Evolutionary conservation across 2,113 vertebrate genomes (phyloP), one percentile per base, ranked within the genome.

Genomic region (Cisticola juncidis): DNA sequence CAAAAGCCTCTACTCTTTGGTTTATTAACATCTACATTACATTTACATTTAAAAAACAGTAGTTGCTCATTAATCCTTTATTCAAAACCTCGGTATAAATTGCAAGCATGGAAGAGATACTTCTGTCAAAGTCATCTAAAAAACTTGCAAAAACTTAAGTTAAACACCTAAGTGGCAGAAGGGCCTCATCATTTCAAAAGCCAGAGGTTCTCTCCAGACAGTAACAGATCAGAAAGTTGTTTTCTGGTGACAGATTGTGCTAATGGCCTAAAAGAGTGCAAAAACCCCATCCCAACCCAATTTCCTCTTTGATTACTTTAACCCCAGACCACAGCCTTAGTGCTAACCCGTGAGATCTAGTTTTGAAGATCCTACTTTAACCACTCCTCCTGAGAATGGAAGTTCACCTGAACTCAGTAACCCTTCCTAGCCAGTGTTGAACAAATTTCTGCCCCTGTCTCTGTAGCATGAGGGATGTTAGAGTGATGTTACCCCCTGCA

Each of bases 241-340:
- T 88, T 90, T 68, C 28, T n/a, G 31, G 8, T 86, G 24, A 14
- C 57, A 58, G 10, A 26, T 29, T 81, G 29, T 35, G 21, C 11
- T 73, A 45, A 19, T 19, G 14, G 29, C 29, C 56, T 79, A 82
- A 64, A 28, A 54, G 36, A 60, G 11, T 23, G n/a, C 21, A 58
- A 65, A 89, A 85, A 70, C 1, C 0, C 3, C n/a, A n/a, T n/a
- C n/a, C 20, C 33, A 82, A 26, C 9, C 3, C 0, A 0, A 25
- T 5, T 25, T 31, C 9, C 13, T 71, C 61, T 26, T 70, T 47
- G 48, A 22, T 35, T 51, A 20, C 28, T 24, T 62, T 35, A 54
- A 81, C 23, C 25, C 2, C 10, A 71, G 0, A 47, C 54, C 23
- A 33, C 36, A 47, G 0, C 18, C 36, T 36, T 36, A 69, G 53